These are phyloP conservation scores for Aphidius colemani DNA, from an alignment of 2,888 invertebrate genomes.

Conservation along the genomic window DNA sequence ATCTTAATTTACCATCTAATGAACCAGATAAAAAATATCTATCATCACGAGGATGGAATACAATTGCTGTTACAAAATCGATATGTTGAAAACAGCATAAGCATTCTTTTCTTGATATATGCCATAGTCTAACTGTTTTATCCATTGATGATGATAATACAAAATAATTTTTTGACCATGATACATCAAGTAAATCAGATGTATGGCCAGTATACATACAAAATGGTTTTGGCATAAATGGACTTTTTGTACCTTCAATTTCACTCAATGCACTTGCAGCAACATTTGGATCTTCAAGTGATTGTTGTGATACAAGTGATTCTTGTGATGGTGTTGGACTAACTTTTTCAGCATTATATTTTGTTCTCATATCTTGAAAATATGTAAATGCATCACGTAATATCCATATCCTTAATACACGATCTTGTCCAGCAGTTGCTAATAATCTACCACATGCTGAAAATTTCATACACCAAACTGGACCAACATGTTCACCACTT, in stretches of 20 bases:
- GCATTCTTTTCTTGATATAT: conserved; percentile 95
- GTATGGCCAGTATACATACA: conserved; percentile 94
- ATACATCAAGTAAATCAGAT: conserved; percentile 93
- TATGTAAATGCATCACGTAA: conserved; percentile 85
- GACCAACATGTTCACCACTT: conserved; percentile 83
- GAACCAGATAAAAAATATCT: conserved; percentile 95
- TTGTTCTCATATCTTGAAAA: conserved; percentile 96
- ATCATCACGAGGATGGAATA: conserved; percentile 93
- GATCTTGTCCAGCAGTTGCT: conserved; percentile 97
- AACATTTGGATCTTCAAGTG: conserved; percentile 66
- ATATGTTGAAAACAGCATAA: conserved; percentile 99
- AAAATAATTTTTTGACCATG: conserved; percentile 99
- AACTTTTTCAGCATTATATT: conserved; percentile 88
- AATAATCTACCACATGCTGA: conserved; percentile 92
- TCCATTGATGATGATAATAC: conserved; percentile 98
- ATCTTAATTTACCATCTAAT: conserved; percentile 93
- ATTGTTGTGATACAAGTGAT: conserved; percentile 81
- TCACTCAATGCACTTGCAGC: conserved; percentile 64
- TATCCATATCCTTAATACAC: conserved; percentile 93
- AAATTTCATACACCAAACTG: conserved; percentile 99
- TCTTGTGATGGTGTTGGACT: conserved; percentile 94
- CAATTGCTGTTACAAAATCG: conserved; percentile 98
- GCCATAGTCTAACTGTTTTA: conserved; percentile 97
- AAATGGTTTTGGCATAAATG: conserved; percentile 89
- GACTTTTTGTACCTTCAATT: conserved; percentile 64